These are phyloP conservation scores for Polypedilum pembai DNA, from an alignment of 1,140 invertebrate species.

Conservation along the genomic window DNA sequence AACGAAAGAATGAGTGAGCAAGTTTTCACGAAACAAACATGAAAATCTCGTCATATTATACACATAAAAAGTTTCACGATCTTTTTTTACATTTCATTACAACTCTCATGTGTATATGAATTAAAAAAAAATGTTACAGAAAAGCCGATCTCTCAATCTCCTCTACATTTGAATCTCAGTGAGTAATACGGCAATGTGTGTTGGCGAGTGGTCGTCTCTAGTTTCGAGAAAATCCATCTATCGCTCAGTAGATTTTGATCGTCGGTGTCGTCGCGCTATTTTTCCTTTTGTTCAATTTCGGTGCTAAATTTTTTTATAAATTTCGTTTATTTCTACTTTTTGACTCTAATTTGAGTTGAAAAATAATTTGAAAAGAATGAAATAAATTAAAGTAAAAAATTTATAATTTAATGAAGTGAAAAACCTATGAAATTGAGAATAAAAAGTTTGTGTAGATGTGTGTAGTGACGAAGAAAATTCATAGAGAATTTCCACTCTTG, in stretches of 20 bases:
- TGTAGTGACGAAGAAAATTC: no score
- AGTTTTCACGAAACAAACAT: no score
- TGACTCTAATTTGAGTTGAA: background rate
- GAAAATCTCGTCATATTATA: no score
- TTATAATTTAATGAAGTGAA: background rate
- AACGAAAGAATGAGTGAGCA: no score
- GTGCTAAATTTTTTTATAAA: background rate
- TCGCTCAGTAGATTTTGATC: conserved; percentile 16
- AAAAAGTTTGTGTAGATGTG: background rate
- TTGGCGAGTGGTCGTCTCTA: conserved; percentile 2
- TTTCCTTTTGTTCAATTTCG: background rate
- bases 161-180: background rate
- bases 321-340: no score
- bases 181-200: background rate
- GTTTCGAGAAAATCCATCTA: conserved; percentile 11
- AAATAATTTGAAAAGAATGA: background rate
- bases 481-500: no score
- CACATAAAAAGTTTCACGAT: background rate
- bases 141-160: background rate
- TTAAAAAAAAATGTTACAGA: background rate
- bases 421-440: background rate
- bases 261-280: conserved; percentile 8
- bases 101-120: background rate
- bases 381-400: background rate
- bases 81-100: conserved; percentile 12